Percentiles rank a stretch among this genome's conserved stretches.
phyloP scores from a whole-genome alignment of 1,140 invertebrate genomes.

The Bactericera cockerelli region DNA sequence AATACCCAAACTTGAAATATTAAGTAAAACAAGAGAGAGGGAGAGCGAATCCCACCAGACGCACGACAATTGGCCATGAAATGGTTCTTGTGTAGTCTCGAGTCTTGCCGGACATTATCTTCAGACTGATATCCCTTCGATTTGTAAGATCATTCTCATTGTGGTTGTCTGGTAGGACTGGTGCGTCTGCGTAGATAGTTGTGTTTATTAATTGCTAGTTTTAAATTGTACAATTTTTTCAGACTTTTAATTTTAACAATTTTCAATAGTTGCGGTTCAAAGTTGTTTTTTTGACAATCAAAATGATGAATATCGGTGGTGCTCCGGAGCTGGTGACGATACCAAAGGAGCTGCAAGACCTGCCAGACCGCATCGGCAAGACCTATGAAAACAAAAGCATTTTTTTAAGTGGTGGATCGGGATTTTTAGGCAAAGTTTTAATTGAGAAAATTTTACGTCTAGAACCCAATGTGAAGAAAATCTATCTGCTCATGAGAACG shows the following conservation, averaged over 20 bases:
- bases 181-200: too few species aligned
- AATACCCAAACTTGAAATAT: too few species aligned
- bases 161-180: too few species aligned
- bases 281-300: too few species aligned
- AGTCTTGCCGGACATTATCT: background rate
- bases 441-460: constrained; percentile 73
- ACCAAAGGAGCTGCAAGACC: background rate
- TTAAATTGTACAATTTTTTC: too few species aligned
- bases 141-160: too few species aligned
- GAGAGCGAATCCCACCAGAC: background rate
- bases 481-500: constrained; percentile 67
- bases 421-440: constrained; percentile 51
- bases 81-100: background rate
- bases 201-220: too few species aligned
- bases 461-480: constrained; percentile 49
- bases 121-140: too few species aligned
- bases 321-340: background rate
- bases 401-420: constrained; percentile 44
- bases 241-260: too few species aligned
- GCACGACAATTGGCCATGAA: constrained; percentile 4
- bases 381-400: constrained; percentile 26
- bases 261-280: too few species aligned
- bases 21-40: background rate
- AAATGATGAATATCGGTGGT: background rate
- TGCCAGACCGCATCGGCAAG: background rate